A percentile compares a stretch with the other conserved stretches of the same genome.
Conservation (phyloP, 2,888 invertebrate genomes). For the Loripinus fragilis region DNA sequence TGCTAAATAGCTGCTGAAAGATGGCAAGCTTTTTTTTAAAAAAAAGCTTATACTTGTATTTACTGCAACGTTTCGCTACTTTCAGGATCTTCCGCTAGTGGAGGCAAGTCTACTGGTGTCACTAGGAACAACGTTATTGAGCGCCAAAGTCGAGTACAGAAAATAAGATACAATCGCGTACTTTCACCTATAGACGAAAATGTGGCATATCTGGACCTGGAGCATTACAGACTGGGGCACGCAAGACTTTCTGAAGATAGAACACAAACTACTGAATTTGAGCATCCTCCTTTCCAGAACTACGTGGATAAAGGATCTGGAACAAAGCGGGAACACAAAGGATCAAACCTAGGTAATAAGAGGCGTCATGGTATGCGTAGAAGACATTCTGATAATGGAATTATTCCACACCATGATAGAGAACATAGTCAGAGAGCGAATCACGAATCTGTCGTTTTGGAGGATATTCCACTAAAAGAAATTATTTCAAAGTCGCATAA, state of each 20-base stretch:
- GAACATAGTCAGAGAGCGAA: too few species aligned
- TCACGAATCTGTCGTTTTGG: too few species aligned
- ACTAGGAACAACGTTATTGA: not conserved
- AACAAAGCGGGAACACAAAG: not conserved
- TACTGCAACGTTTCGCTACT: not conserved
- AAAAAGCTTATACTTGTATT: too few species aligned
- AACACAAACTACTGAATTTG: not conserved
- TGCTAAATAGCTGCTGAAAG: too few species aligned
- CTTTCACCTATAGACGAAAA: slow-evolving; percentile 5
- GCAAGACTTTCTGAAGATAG: not conserved
- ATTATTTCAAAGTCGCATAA: too few species aligned
- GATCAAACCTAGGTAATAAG: too few species aligned
- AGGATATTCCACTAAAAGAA: too few species aligned
- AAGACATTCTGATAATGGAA: not conserved
- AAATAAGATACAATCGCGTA: not conserved
- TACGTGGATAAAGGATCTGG: not conserved
- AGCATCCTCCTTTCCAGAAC: not conserved
- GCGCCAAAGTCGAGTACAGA: not conserved
- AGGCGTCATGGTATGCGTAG: not conserved
- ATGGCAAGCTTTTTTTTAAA: too few species aligned
- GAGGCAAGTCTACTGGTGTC: not conserved
- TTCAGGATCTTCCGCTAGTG: not conserved
- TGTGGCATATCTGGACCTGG: not conserved
- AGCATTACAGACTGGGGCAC: not conserved
- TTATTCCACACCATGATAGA: not conserved